Conservation (phyloP, 2,888 invertebrate genomes). For the Dryobotodes eremita region DNA sequence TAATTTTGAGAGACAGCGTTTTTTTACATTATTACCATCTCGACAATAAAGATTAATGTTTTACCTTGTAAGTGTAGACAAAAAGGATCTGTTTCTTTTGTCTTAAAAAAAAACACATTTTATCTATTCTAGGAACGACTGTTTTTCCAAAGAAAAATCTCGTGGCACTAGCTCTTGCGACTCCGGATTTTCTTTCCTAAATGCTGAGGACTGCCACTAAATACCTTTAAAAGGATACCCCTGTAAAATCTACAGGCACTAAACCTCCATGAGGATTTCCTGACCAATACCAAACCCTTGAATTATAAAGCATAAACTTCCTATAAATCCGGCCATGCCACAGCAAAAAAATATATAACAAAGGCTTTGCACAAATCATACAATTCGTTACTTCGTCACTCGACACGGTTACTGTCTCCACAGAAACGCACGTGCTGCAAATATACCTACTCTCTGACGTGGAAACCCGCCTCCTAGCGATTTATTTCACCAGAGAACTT, state of each 20-base stretch:
- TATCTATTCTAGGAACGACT: not conserved
- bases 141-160: not conserved
- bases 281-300: not conserved
- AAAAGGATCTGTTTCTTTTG: not conserved
- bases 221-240: not conserved
- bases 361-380: constrained; percentile 3
- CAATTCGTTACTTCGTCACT: constrained; percentile 24
- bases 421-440: constrained; percentile 33
- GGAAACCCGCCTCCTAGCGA: constrained; percentile 26
- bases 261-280: not conserved
- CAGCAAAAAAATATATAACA: constrained; percentile 6
- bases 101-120: not conserved
- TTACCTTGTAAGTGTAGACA: constrained; percentile 1
- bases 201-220: not conserved
- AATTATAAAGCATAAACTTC: not conserved
- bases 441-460: constrained; percentile 27
- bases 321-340: not conserved
- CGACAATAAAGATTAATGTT: constrained; percentile 9
- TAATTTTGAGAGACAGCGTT: constrained; percentile 39
- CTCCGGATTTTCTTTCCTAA: too few species aligned
- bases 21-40: constrained; percentile 37
- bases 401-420: constrained; percentile 22
- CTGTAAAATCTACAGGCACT: too few species aligned
- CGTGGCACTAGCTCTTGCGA: too few species aligned
- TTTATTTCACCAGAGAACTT: constrained; percentile 45